Conservation (phyloP, 2,797 vertebrate genomes). For the Characodon lateralis region DNA sequence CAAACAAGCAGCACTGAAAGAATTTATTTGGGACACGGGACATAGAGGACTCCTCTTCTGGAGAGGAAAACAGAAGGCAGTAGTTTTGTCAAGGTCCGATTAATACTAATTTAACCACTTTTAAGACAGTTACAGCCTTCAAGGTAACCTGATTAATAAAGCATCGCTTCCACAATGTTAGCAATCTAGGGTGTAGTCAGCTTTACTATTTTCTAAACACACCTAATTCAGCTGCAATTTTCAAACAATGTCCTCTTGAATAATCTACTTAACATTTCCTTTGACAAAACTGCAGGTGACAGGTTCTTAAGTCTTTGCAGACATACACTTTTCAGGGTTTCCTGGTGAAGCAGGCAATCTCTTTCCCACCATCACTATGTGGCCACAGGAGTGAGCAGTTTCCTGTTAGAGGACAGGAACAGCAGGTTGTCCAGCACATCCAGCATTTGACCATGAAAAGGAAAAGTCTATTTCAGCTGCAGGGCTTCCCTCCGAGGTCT, state of each 20-base stretch:
- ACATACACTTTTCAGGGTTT: conserved; percentile 50
- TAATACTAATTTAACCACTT: conserved; percentile 58
- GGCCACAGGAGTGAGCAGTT: conserved; percentile 39
- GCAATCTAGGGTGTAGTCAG: conserved; percentile 33
- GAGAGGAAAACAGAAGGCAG: conserved; percentile 33
- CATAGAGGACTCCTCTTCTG: conserved; percentile 11
- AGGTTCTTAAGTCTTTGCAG: conserved; percentile 47
- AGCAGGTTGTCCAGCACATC: conserved; percentile 45
- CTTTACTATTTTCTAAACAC: conserved; percentile 43
- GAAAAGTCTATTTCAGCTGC: conserved; percentile 18
- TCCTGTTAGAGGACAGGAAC: conserved; percentile 48
- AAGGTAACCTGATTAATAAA: conserved; percentile 55
- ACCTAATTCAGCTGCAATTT: conserved; percentile 46
- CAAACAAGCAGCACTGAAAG: conserved; percentile 34
- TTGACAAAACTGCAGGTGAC: conserved; percentile 47
- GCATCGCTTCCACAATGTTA: conserved; percentile 38
- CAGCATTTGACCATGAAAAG: conserved; percentile 31
- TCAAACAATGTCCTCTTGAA: conserved; percentile 54
- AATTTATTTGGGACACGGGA: conserved; percentile 2
- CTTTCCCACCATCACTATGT: conserved; percentile 35
- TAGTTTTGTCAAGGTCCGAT: conserved; percentile 57
- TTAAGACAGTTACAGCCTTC: conserved; percentile 47
- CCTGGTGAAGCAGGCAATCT: conserved; percentile 36
- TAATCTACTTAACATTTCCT: conserved; percentile 46
- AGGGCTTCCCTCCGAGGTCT: conserved; percentile 12